A percentile compares a stretch with the other conserved stretches of the same genome.
Conservation (phyloP, 2,888 invertebrate genomes). For the Proisotoma minuta region DNA sequence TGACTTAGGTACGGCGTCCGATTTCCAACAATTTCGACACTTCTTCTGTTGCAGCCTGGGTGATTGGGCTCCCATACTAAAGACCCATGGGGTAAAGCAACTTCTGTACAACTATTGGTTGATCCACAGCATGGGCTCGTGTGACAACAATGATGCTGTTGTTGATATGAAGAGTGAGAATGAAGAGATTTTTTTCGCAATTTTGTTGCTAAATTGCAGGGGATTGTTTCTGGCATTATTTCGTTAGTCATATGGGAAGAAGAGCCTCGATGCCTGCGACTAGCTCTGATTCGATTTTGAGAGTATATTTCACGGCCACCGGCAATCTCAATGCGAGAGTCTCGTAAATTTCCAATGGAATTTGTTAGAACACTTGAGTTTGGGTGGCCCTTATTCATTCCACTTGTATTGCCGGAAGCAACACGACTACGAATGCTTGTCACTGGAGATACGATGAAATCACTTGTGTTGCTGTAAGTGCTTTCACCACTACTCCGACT, state of each 20-base stretch:
- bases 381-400: conserved; percentile 15
- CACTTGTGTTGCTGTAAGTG: conserved; percentile 24
- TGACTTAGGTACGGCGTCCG: neutral
- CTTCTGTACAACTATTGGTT: conserved; percentile 1
- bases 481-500: conserved; percentile 24
- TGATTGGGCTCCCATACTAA: conserved; percentile 10
- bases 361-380: conserved; percentile 28
- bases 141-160: conserved; percentile 32
- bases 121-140: neutral
- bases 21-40: conserved; percentile 9
- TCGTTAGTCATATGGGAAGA: conserved; percentile 26
- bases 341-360: conserved; percentile 39
- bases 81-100: neutral
- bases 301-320: conserved; percentile 80
- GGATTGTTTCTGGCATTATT: conserved; percentile 24
- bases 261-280: conserved; percentile 52
- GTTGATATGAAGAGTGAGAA: conserved; percentile 25
- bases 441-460: conserved; percentile 12
- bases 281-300: conserved; percentile 73
- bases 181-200: conserved; percentile 35
- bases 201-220: conserved; percentile 24
- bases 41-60: neutral
- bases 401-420: conserved; percentile 1
- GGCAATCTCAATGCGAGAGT: conserved; percentile 62
- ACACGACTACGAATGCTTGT: neutral